phyloP scores from a whole-genome alignment of 1,140 invertebrate genomes.

The Littorina saxatilis region DNA sequence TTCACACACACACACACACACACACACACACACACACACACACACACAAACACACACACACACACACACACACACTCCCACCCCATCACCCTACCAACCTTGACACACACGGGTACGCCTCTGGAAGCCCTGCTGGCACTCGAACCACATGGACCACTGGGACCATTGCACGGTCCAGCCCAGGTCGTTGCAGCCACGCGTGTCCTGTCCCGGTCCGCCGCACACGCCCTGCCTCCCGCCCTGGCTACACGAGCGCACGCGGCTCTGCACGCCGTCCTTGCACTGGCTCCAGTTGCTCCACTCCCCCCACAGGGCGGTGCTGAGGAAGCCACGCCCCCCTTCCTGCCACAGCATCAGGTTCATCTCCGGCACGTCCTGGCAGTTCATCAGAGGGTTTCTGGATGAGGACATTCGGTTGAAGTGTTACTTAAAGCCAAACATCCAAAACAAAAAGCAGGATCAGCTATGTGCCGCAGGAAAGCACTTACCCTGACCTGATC shows the following conservation, averaged over 20 bases:
- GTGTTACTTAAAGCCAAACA: background rate
- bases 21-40: too few relatives aligned
- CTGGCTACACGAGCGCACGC: background rate
- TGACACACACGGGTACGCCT: background rate
- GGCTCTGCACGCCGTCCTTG: background rate
- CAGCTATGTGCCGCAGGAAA: too few relatives aligned
- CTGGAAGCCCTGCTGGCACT: slow-evolving; percentile 4
- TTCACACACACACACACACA: background rate
- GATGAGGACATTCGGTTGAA: background rate
- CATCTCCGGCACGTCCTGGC: background rate
- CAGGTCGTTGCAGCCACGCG: background rate
- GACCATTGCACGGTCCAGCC: slow-evolving; percentile 11
- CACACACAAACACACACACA: too few relatives aligned
- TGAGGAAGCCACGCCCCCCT: background rate
- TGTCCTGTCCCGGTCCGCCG: background rate
- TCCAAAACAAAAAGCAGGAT: too few relatives aligned
- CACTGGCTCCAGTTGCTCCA: background rate
- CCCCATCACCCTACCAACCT: background rate
- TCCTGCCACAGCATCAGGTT: background rate
- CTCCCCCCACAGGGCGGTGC: background rate
- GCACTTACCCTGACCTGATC: too few relatives aligned
- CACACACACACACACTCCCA: too few relatives aligned
- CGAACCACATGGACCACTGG: background rate
- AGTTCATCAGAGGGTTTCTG: background rate
- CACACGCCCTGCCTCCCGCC: background rate